Evolutionary conservation across 2,797 vertebrate species (phyloP).

Genomic region (Danio kyathit): DNA sequence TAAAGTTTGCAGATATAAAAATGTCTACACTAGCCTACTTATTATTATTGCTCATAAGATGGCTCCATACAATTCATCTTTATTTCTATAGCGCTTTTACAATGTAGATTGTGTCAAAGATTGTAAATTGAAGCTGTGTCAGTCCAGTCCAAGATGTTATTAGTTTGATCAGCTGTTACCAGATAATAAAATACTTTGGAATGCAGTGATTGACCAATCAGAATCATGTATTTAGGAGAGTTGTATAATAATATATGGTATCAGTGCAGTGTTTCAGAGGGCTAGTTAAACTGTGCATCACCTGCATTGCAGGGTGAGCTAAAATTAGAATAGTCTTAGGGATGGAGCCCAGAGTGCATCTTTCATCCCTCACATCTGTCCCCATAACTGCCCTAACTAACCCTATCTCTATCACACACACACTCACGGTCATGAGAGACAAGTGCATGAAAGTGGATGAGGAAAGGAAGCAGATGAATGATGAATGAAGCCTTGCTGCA

Average conservation of each 20-base stretch:
- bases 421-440: neutral
- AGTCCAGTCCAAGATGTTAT: no score
- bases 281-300: constrained; percentile 60
- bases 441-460: constrained; percentile 5
- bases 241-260: neutral
- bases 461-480: constrained; percentile 13
- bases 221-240: neutral
- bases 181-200: no score
- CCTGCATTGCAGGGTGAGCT: constrained; percentile 73
- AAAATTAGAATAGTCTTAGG: constrained; percentile 69
- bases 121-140: no score
- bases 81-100: no score
- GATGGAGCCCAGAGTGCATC: constrained; percentile 50
- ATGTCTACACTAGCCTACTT: no score
- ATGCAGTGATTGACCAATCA: no score
- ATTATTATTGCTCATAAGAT: no score
- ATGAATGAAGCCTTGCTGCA: neutral
- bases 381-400: constrained; percentile 36
- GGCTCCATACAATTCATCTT: no score
- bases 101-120: no score
- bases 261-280: constrained; percentile 6
- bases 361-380: constrained; percentile 57
- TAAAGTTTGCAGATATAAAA: no score
- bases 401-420: neutral
- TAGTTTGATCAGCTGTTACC: no score